Conservation (phyloP, 2,797 vertebrate species). For the Telmatherina bonti region DNA sequence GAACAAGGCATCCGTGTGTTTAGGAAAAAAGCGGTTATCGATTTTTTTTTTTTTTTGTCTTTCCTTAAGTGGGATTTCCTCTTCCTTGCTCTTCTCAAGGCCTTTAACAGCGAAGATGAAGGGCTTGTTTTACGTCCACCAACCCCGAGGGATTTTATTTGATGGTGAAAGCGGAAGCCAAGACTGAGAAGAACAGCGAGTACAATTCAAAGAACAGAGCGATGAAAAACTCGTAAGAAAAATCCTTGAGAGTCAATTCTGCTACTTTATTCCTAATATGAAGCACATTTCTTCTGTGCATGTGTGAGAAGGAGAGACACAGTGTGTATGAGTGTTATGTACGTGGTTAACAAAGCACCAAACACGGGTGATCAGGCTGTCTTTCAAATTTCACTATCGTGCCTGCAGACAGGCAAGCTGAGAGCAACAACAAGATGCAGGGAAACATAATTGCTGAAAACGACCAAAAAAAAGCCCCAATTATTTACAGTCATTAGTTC, state of each 20-base stretch:
- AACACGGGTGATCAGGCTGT: slow-evolving; percentile 43
- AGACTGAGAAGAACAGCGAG: slow-evolving; percentile 46
- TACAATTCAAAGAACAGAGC: slow-evolving; percentile 62
- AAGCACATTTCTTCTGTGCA: neutral
- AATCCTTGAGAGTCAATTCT: slow-evolving; percentile 28
- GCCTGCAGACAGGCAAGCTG: neutral
- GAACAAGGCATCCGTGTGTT: slow-evolving; percentile 59
- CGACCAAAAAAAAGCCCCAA: slow-evolving; percentile 49
- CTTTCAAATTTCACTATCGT: slow-evolving; percentile 40
- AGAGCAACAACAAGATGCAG: slow-evolving; percentile 49
- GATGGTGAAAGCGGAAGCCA: slow-evolving; percentile 49
- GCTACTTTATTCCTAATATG: slow-evolving; percentile 18
- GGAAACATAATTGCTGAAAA: slow-evolving; percentile 60
- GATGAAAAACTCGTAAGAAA: slow-evolving; percentile 4
- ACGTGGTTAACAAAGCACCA: slow-evolving; percentile 17
- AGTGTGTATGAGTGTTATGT: slow-evolving; percentile 5
- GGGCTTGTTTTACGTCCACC: slow-evolving; percentile 48
- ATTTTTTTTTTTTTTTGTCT: slow-evolving; percentile 50
- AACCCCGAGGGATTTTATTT: slow-evolving; percentile 41
- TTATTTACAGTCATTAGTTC: slow-evolving; percentile 67
- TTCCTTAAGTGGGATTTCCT: slow-evolving; percentile 73
- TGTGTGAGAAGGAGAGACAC: neutral
- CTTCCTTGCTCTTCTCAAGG: slow-evolving; percentile 61
- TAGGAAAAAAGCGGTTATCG: slow-evolving; percentile 55
- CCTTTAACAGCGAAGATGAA: slow-evolving; percentile 60